phyloP scores from a whole-genome alignment of 2,797 vertebrate species.

The Smutsia temminckii region DNA sequence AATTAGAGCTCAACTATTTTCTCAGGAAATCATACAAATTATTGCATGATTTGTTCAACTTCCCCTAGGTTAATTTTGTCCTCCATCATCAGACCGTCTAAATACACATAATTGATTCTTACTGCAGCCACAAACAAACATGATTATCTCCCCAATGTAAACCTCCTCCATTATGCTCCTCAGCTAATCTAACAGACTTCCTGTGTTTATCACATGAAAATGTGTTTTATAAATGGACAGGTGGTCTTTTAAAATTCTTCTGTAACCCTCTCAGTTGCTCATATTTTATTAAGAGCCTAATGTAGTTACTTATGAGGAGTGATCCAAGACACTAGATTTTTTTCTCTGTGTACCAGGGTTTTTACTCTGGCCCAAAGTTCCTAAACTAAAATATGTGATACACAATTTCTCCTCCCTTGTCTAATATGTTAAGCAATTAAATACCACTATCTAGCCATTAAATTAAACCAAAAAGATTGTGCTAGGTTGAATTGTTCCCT shows the following conservation, averaged over 20 bases:
- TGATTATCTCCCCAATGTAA: not conserved
- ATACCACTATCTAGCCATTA: not conserved
- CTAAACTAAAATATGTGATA: not conserved
- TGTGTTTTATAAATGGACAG: not conserved
- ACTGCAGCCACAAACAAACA: not conserved
- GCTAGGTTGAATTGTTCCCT: no score
- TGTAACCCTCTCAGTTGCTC: not conserved
- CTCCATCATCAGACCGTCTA: no score
- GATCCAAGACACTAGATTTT: not conserved
- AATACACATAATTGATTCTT: not conserved
- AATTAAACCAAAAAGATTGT: not conserved
- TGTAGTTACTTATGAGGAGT: not conserved
- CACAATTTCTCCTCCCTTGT: not conserved
- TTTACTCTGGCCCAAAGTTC: not conserved
- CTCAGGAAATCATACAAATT: not conserved
- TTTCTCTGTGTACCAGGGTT: not conserved
- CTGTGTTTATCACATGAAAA: not conserved
- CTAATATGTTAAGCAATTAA: not conserved
- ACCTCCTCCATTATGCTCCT: not conserved
- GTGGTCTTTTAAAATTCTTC: not conserved
- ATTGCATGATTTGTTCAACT: not conserved
- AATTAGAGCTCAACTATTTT: not conserved
- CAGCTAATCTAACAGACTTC: not conserved
- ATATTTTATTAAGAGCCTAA: not conserved
- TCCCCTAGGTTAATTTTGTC: not conserved